A percentile compares a stretch with the other conserved stretches of the same genome.
Evolutionary conservation across 2,888 invertebrate species (phyloP).

Genomic region (Suillia variegata): DNA sequence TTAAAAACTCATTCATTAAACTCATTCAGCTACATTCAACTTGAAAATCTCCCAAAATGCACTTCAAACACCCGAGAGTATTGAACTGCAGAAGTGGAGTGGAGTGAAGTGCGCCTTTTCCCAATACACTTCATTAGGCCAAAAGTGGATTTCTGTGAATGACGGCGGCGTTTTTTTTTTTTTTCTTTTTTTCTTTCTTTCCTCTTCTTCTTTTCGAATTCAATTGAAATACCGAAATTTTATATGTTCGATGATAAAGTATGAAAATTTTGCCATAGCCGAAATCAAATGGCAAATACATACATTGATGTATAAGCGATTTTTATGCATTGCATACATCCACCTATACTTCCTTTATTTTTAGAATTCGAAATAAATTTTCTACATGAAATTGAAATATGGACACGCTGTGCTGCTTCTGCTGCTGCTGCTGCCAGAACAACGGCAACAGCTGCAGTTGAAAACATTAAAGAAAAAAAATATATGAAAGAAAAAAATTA

Average conservation of each 20-base stretch:
- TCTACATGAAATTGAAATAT: not conserved
- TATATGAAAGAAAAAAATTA: slow-evolving; percentile 7
- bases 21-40: not conserved
- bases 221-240: not conserved
- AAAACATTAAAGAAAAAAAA: slow-evolving; percentile 5
- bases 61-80: not conserved
- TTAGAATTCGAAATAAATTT: not conserved
- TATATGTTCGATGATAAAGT: too few relatives aligned
- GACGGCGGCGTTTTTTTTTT: too few relatives aligned
- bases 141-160: slow-evolving; percentile 8
- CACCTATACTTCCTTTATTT: not conserved
- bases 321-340: not conserved
- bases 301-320: slow-evolving; percentile 1
- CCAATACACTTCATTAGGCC: slow-evolving; percentile 9
- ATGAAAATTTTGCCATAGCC: not conserved
- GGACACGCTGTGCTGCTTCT: not conserved
- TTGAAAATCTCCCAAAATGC: not conserved
- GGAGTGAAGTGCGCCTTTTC: slow-evolving; percentile 8
- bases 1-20: too few relatives aligned
- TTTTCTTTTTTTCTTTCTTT: too few relatives aligned
- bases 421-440: not conserved
- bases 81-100: too few relatives aligned
- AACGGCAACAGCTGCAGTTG: slow-evolving; percentile 12
- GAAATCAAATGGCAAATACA: not conserved
- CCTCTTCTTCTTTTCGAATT: not conserved